These are phyloP conservation scores for Ctena decussata DNA, from an alignment of 2,888 invertebrate genomes.

Conservation along the genomic window DNA sequence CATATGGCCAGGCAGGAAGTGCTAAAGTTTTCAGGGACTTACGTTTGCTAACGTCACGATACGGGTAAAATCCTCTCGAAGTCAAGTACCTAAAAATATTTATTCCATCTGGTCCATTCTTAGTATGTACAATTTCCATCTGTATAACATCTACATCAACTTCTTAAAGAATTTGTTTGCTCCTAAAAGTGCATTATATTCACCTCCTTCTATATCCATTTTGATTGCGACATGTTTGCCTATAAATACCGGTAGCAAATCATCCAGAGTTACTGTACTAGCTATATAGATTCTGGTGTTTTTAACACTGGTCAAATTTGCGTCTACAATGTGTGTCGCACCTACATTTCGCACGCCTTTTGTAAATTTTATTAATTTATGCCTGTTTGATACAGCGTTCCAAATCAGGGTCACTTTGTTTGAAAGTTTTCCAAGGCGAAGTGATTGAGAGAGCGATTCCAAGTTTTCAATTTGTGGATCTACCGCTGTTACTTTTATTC, in stretches of 20 bases:
- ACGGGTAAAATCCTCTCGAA: not conserved
- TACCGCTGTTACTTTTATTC: not conserved
- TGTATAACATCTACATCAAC: not conserved
- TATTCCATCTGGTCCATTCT: not conserved
- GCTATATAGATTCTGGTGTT: too few relatives aligned
- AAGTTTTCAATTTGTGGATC: not conserved
- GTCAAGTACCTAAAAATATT: not conserved
- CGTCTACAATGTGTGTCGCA: not conserved
- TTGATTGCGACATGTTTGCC: not conserved
- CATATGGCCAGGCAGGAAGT: not conserved
- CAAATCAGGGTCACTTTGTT: not conserved
- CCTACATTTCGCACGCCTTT: not conserved
- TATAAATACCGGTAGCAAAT: not conserved
- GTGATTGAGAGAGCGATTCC: not conserved
- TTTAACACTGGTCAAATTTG: not conserved
- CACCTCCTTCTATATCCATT: not conserved
- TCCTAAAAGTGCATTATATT: not conserved
- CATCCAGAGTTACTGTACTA: not conserved
- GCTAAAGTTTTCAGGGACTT: not conserved
- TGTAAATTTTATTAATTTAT: not conserved
- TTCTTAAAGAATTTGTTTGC: not conserved
- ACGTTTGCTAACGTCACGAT: not conserved
- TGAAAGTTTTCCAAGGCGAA: not conserved
- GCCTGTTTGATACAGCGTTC: not conserved
- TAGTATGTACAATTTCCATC: not conserved